A percentile compares a stretch with the other conserved stretches of the same genome.
Conservation (phyloP, 2,113 vertebrate genomes). For the Butastur rufipennis region DNA sequence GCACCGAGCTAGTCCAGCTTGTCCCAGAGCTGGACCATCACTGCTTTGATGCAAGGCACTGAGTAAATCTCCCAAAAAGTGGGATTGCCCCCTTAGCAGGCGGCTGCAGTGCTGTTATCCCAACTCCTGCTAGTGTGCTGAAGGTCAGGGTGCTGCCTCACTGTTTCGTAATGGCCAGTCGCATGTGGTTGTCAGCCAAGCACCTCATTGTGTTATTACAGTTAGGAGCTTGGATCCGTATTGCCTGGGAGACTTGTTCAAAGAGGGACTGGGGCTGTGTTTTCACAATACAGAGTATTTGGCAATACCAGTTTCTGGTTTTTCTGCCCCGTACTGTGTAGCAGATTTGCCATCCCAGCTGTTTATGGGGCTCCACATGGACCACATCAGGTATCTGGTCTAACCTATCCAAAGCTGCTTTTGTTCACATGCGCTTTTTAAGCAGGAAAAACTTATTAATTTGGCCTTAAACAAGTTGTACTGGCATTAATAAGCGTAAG, state of each 20-base stretch:
- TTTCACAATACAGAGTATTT: neutral
- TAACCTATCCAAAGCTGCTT: neutral
- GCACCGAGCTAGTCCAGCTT: neutral
- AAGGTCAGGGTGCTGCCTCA: accelerated
- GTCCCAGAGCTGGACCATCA: neutral
- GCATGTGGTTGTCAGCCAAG: neutral
- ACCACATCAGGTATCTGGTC: neutral
- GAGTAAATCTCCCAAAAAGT: neutral
- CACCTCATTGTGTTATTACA: neutral
- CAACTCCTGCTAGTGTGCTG: neutral
- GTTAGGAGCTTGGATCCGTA: neutral
- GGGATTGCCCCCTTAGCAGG: neutral
- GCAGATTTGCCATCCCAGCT: neutral
- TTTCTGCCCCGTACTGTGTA: neutral
- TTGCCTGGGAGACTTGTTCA: neutral
- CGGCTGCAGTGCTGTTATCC: neutral
- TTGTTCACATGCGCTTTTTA: neutral
- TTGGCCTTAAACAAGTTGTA: neutral
- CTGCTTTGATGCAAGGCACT: neutral
- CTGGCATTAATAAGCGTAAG: neutral
- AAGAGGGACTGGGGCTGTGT: accelerated
- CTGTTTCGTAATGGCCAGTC: neutral
- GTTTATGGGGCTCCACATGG: neutral
- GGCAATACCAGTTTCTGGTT: accelerated
- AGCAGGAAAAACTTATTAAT: neutral